A percentile compares a stretch with the other conserved stretches of the same genome.
Evolutionary conservation across 1,140 invertebrate genomes (phyloP).

Genomic region (Drosophila truncata): DNA sequence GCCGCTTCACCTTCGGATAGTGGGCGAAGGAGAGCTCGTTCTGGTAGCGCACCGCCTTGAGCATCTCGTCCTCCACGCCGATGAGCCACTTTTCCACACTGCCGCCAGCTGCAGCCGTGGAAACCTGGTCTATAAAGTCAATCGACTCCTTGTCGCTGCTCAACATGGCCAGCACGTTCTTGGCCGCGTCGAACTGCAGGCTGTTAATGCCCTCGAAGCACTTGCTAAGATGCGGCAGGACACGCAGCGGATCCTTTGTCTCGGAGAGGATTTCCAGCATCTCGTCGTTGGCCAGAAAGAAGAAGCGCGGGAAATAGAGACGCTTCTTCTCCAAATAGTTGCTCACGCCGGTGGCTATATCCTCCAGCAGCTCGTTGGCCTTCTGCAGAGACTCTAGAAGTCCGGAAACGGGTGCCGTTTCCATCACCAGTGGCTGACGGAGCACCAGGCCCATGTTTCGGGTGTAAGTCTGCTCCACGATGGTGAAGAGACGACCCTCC

Average conservation of each 20-base stretch:
- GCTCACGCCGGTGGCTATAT: slow-evolving; percentile 94
- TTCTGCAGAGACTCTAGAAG: slow-evolving; percentile 91
- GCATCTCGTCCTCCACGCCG: slow-evolving; percentile 94
- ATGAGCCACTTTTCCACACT: slow-evolving; percentile 97
- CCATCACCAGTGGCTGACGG: slow-evolving; percentile 91
- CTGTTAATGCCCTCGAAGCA: slow-evolving; percentile 94
- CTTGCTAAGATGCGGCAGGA: slow-evolving; percentile 96
- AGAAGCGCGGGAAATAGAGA: slow-evolving; percentile 96
- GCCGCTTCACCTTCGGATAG: slow-evolving; percentile 89
- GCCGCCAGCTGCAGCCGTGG: slow-evolving; percentile 92
- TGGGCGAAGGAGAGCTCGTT: slow-evolving; percentile 90
- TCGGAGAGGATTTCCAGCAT: slow-evolving; percentile 97
- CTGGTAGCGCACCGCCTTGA: slow-evolving; percentile 90
- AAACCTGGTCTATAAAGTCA: slow-evolving; percentile 89
- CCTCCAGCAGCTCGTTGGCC: slow-evolving; percentile 91
- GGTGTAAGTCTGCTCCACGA: slow-evolving; percentile 92
- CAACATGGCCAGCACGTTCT: slow-evolving; percentile 94
- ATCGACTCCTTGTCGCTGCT: slow-evolving; percentile 94
- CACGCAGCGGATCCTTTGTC: slow-evolving; percentile 94
- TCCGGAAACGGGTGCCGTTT: slow-evolving; percentile 90
- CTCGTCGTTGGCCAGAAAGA: slow-evolving; percentile 98
- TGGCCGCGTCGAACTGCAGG: slow-evolving; percentile 90
- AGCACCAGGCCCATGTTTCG: slow-evolving; percentile 91
- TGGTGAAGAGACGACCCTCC: slow-evolving; percentile 92
- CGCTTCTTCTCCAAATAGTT: slow-evolving; percentile 97